Conservation (phyloP, 2,113 vertebrate species). For the Calidris pygmaea region DNA sequence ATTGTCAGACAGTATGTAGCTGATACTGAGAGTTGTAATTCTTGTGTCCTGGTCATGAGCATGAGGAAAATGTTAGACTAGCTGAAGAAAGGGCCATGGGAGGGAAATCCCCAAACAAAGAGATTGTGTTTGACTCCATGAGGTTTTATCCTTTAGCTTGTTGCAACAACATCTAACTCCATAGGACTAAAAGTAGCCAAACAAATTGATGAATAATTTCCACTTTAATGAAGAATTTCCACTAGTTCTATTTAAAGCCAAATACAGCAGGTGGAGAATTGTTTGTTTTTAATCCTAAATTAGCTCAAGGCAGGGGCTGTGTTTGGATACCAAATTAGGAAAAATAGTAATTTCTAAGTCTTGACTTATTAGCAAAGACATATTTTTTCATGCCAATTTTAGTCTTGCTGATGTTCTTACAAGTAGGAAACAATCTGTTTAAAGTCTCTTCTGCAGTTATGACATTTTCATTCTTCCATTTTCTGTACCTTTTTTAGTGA, state of each 20-base stretch:
- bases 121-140: fast-evolving
- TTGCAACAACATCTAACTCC: background rate
- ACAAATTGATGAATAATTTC: background rate
- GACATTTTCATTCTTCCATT: background rate
- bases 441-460: background rate
- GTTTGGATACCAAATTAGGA: background rate
- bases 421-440: background rate
- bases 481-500: background rate
- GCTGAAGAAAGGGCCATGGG: background rate
- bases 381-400: background rate
- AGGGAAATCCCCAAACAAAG: background rate
- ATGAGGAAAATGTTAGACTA: background rate
- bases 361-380: constrained; percentile 1
- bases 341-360: background rate
- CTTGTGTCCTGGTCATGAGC: background rate
- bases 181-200: background rate
- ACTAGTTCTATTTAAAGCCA: background rate
- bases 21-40: background rate
- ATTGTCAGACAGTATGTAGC: background rate
- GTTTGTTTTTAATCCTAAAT: background rate
- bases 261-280: background rate
- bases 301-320: background rate
- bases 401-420: background rate
- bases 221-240: background rate
- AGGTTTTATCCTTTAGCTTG: background rate